Evolutionary conservation across 2,113 vertebrate genomes (phyloP).

Genomic region (Leucopternis melanops): DNA sequence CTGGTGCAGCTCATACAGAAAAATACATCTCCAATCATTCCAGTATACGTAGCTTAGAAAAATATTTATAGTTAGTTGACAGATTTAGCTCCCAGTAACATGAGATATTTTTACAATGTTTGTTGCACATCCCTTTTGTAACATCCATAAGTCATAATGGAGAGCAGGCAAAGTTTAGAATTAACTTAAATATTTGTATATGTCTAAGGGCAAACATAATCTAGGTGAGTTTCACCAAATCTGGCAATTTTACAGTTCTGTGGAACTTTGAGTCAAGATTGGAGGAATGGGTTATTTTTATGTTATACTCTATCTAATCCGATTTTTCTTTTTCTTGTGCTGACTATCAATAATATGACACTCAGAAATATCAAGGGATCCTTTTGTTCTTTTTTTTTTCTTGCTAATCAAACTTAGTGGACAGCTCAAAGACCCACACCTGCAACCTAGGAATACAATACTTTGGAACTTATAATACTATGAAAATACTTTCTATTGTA

Average conservation of each 20-base stretch:
- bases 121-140: neutral
- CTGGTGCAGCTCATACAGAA: neutral
- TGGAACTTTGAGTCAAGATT: neutral
- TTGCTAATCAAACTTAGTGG: neutral
- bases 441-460: neutral
- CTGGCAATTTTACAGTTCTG: neutral
- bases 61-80: neutral
- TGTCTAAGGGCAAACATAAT: neutral
- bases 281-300: neutral
- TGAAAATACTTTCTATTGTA: neutral
- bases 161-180: neutral
- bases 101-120: neutral
- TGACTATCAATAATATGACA: neutral
- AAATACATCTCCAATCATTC: neutral
- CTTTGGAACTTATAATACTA: neutral
- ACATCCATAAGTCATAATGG: neutral
- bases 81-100: neutral
- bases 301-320: neutral
- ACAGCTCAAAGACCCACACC: neutral
- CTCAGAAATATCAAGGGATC: neutral
- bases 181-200: neutral
- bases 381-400: neutral
- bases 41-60: neutral
- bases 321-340: neutral
- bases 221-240: neutral